Conservation (phyloP, 2,797 vertebrate species). For the Acanthurus lineatus region DNA sequence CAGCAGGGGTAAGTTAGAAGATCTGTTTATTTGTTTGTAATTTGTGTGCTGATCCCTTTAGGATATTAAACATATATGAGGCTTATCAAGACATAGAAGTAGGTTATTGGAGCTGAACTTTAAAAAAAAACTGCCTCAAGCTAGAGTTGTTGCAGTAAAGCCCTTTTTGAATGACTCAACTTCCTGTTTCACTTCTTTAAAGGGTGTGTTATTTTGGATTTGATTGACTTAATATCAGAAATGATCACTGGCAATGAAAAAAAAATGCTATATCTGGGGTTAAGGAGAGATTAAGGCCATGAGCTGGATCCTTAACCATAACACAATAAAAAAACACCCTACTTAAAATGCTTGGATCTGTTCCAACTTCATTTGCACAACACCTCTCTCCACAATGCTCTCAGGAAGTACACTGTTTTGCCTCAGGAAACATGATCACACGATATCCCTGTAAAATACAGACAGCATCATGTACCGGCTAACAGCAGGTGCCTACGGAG, state of each 20-base stretch:
- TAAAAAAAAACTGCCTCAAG: constrained; percentile 22
- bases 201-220: constrained; percentile 51
- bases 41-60: constrained; percentile 5
- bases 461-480: constrained; percentile 48
- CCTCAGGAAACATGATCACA: constrained; percentile 69
- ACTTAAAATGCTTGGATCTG: constrained; percentile 65
- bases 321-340: constrained; percentile 51
- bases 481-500: constrained; percentile 69
- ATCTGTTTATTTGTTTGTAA: not conserved
- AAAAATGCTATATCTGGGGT: constrained; percentile 29
- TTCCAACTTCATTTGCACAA: constrained; percentile 60
- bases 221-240: constrained; percentile 67
- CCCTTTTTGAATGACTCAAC: constrained; percentile 53
- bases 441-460: constrained; percentile 54
- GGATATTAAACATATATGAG: not conserved
- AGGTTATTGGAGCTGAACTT: constrained; percentile 36
- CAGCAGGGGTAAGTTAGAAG: not conserved
- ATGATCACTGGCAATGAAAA: constrained; percentile 45
- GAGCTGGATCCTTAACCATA: constrained; percentile 55
- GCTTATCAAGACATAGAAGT: constrained; percentile 32
- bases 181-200: constrained; percentile 52
- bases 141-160: constrained; percentile 17
- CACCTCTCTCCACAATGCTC: constrained; percentile 44
- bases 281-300: constrained; percentile 53
- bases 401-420: constrained; percentile 60